Evolutionary conservation across 2,113 vertebrate genomes (phyloP), one percentile per base, ranked within the genome.

Genomic region (Eidolon helvum): DNA sequence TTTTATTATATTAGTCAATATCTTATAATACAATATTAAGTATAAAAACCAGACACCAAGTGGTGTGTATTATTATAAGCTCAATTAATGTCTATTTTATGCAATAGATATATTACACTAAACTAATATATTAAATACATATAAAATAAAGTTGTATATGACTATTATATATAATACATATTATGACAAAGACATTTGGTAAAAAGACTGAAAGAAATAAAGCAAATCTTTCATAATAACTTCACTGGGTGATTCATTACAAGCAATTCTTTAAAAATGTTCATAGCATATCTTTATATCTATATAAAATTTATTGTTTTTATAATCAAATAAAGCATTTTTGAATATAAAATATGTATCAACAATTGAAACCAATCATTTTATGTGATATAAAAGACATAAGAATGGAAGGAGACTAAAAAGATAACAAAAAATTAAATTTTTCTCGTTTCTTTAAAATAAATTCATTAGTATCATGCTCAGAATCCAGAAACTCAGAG

Each of bases 1-100:
- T 74, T 69, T 77, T 68, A 79, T 61, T 50, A 59, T 82, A 69
- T 65, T 95, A 96, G 72, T 71, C 26, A 74, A 53, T 85, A 88
- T 69, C 10, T 75, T 75, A 72, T 43, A 35, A 68, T 18, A 57
- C 0, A 79, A 26, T 48, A 59, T 71, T 69, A 86, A 71, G 15
- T 55, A 11, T 66, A 78, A 86, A 63, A 59, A 80, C 3, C n/a
- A 30, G n/a, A 57, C 3, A 72, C 28, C 26, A n/a, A 68, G 50
- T 38, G 1, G 7, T 45, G 35, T 26, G 1, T 26, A 21, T 63
- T 63, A 79, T 40, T 68, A 63, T 2, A 94, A 87, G 22, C 5
- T 5, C 10, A 68, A 71, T 59, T 77, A 91, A 61, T 68, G 63
- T 50, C 50, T 50, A 50, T 16, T 50, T 50, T 50, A 74, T 33